Evolutionary conservation across 1,140 invertebrate genomes (phyloP), one percentile per base, ranked within the genome.

Genomic region (Pseudoatta argentina): DNA sequence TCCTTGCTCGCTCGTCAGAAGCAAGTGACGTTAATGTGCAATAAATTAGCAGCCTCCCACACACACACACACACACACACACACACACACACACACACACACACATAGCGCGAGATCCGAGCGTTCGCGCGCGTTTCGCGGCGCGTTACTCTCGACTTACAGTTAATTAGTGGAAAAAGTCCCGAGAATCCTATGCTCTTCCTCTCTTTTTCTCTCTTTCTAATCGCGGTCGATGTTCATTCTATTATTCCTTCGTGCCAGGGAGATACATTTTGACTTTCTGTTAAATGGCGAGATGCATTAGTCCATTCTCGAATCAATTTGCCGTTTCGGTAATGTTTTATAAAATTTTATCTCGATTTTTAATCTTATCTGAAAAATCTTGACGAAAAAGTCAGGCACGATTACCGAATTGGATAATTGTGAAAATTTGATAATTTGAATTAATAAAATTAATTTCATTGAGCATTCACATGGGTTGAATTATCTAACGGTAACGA

Each of bases 11-110:
- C 76, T 92, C 92, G 92, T 89, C 91, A 92, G 92, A 92, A 87
- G 92, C 92, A 93, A 94, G 93, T 94, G 94, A 94, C 94, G 93
- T 94, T 95, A 94, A 94, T 93, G 92, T 89, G 93, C 93, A 92
- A 94, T 95, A 94, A 94, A 95, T 95, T 94, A 94, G 91, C 91
- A 87, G 88, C 91, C 93, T 92, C 94, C 93, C 90, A 94, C 94
- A 75, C 93, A 88, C 85, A 8, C 21, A 76, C 94, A 0, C 30
- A 30, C 30, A 0, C n/a, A n/a, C n/a, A 30, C 94, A 72, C 93
- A 88, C 85, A 16, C 21, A 76, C 27, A 5, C 30, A 30, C 30
- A 6, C 30, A 6, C 30, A 30, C 93, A 4, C 0, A 30, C 94
- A 72, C 93, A 88, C 85, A 16, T 16, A 76, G 78, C 64, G 79